Evolutionary conservation across 2,113 vertebrate genomes (phyloP), one percentile per base, ranked within the genome.

Genomic region (Cariama cristata): DNA sequence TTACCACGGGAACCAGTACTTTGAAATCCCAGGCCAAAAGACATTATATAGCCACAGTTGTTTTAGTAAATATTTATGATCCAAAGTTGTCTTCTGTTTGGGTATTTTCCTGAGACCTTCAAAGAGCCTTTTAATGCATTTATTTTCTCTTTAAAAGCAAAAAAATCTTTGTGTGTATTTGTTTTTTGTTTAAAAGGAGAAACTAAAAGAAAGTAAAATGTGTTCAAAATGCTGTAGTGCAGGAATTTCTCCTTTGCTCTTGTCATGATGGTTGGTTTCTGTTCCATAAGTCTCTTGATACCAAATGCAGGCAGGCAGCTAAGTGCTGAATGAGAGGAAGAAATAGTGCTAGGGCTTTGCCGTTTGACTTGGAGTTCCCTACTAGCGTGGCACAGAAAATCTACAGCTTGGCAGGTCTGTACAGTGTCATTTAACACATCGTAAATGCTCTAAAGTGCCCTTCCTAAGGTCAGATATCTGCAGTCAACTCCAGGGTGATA

Each of bases 391-490:
- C 56, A 64, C 38, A 47, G 73, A 55, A 38, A 60, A 45, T 33
- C 85, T 47, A 15, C 0, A 0, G 47, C 59, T 90, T 86, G 86
- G 88, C 86, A 81, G 64, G 33, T 84, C 94, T 97, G 95, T 9
- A 10, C 75, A 74, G 26, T 71, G 67, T 97, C 74, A 50, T 19
- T 90, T 90, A 60, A 66, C 92, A 96, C 90, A 27, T 97, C 59
- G 1, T 97, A 95, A 96, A 96, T 35, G 72, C 59, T 88, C 59
- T 14, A 0, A 58, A 60, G 45, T 47, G 67, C 64, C 79, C 94
- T 96, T 96, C 44, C n/a, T 26, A 40, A 63, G 90, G 90, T 95
- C 95, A 91, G 72, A 33, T 77, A 74, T 42, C 82, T 83, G 72
- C 79, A 77, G 59, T 44, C 63, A 56, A 2, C 52, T 90, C 58